Conservation (phyloP, 2,797 vertebrate species). For the Gephyroberyx darwinii region DNA sequence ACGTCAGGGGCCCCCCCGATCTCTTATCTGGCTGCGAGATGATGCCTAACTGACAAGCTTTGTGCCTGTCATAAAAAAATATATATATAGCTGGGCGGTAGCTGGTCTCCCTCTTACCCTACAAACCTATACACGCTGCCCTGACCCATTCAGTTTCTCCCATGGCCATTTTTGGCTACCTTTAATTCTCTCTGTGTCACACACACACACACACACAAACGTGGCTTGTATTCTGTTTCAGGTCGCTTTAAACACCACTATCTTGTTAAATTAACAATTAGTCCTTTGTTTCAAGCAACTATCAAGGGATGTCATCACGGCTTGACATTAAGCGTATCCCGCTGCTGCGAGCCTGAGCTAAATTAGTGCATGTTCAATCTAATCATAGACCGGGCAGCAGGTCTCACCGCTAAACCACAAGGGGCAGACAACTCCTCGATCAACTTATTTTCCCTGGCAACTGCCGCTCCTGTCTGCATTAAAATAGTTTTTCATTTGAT, state of each 20-base stretch:
- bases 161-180: conserved; percentile 34
- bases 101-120: conserved; percentile 37
- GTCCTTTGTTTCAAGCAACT: conserved; percentile 29
- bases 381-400: conserved; percentile 79
- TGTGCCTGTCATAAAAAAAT: conserved; percentile 52
- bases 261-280: conserved; percentile 56
- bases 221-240: conserved; percentile 17
- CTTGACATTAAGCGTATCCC: conserved; percentile 54
- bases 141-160: conserved; percentile 31
- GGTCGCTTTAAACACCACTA: conserved; percentile 23
- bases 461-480: conserved; percentile 74
- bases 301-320: conserved; percentile 51
- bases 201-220: not conserved
- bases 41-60: conserved; percentile 41
- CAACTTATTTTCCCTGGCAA: conserved; percentile 82
- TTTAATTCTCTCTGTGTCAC: conserved; percentile 32
- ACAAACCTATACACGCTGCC: conserved; percentile 17
- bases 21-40: conserved; percentile 51
- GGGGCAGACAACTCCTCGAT: conserved; percentile 76
- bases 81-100: conserved; percentile 4
- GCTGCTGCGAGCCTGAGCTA: conserved; percentile 65
- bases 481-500: conserved; percentile 83
- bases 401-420: conserved; percentile 75
- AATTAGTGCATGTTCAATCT: conserved; percentile 74
- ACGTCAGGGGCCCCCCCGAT: conserved; percentile 43